Evolutionary conservation across 2,113 vertebrate species (phyloP), one percentile per base, ranked within the genome.

Genomic region (Illadopsis cleaveri): DNA sequence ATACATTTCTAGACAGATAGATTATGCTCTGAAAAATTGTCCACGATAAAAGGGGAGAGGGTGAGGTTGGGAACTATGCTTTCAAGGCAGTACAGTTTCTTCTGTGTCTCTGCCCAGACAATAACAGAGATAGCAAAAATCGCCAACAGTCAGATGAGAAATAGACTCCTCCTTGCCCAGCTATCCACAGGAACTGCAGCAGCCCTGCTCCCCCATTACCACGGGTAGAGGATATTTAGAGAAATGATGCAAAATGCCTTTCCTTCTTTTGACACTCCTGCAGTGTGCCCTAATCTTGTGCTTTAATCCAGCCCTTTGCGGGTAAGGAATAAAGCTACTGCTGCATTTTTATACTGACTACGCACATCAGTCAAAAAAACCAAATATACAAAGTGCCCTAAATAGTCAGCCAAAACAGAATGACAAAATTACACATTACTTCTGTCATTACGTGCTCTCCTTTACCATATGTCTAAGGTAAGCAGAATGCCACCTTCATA

Each of bases 391-490:
- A 73, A 77, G 58, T 13, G n/a, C 53, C 61, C 82, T 86, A 81
- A 92, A 92, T n/a, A 86, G 38, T 70, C 88, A 82, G 37, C 69
- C 66, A 45, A 87, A 93, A 82, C 42, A 85, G 54, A 90, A 82
- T 30, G 79, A 86, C 79, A 94, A 79, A 93, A 94, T 40, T 80
- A 31, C 77, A 61, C 85, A 27, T 65, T 56, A 33, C 68, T 48
- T 75, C 30, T 14, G 23, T 47, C 70, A 50, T 62, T 51, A 40
- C 22, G 21, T 2, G 35, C 33, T 70, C 75, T 51, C 65, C 81
- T 66, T 72, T 38, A 30, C 65, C 57, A 9, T 72, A 83, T n/a
- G 83, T 72, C 73, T 69, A 58, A 91, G 91, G 91, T 91, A 89
- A 93, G 93, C 65, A 93, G 68, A 93, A 78, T 8, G 64, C 37